Base-by-base conservation (phyloP, 1,140 invertebrate species). In the Harpegnathos saltator region DNA sequence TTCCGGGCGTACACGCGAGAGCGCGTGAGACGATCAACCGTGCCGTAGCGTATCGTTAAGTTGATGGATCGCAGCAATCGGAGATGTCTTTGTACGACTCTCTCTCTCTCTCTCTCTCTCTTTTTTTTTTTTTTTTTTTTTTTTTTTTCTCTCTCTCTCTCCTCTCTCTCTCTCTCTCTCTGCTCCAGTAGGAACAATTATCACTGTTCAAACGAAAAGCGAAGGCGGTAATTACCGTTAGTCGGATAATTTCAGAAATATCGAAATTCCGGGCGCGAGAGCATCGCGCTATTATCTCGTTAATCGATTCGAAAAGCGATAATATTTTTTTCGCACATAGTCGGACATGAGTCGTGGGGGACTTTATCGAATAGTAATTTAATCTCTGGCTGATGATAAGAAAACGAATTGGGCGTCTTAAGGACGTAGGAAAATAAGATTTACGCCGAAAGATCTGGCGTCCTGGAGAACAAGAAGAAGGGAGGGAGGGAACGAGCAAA, bases 321-420 rank as follows among this genome's bases (percentile, higher is more conserved):
- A 3, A 63, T 3, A 5, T 65, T 65, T 38, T 65, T 44, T 9
- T 12, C 33, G 12, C 29, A 44, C 17, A n/a, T 3, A 65, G 44
- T 65, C n/a, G 3, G 44, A 44, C 19, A 33, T 65, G 33, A 44
- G 33, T 44, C 38, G 15, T 33, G 33, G 26, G n/a, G 26, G 59
- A 62, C 15, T 62, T 62, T 62, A 62, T 62, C 26, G 59, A 62
- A 17, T 62, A 24, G 62, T 65, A 65, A 65, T 44, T 44, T 12
- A 65, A 65, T 44, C 14, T 19, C n/a, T 5, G 19, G 3, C 44
- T 65, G 19, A 65, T 33, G 63, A 65, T 65, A 65, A 65, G 19
- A 65, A 48, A 48, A 62, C 15, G 59, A 29, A 15, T 15, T 11
- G 5, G 5, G 24, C 24, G 1, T 26, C 59, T 26, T 62, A 7